Evolutionary conservation across 2,797 vertebrate species (phyloP).

Genomic region (Fistularia tabacaria): DNA sequence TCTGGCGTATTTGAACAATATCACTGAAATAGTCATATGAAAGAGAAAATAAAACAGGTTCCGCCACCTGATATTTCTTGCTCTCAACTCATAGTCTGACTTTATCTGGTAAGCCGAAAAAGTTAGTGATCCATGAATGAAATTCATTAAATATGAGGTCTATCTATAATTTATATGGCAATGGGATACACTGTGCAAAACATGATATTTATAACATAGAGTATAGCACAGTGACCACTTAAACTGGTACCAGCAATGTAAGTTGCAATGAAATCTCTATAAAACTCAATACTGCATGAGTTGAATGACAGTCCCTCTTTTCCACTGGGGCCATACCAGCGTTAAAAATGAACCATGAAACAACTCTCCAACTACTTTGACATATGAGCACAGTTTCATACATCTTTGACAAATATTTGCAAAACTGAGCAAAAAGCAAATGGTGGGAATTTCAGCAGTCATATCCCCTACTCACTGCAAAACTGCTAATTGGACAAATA

Average conservation of each 20-base stretch:
- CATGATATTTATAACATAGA: constrained; percentile 41
- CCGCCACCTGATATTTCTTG: too few species aligned
- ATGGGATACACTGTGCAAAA: constrained; percentile 49
- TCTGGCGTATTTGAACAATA: too few species aligned
- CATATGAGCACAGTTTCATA: too few species aligned
- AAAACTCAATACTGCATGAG: constrained; percentile 39
- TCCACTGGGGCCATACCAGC: constrained; percentile 1
- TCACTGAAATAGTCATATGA: too few species aligned
- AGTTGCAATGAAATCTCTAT: constrained; percentile 2
- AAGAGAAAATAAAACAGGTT: too few species aligned
- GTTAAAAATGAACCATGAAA: too few species aligned
- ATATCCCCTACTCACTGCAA: too few species aligned
- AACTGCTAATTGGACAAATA: too few species aligned
- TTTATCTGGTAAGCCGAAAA: constrained; percentile 6
- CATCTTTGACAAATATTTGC: too few species aligned
- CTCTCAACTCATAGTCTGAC: background rate
- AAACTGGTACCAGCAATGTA: constrained; percentile 32
- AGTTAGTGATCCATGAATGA: constrained; percentile 14
- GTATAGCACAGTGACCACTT: constrained; percentile 52
- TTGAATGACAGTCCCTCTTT: constrained; percentile 25
- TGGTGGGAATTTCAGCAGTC: too few species aligned
- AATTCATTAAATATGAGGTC: constrained; percentile 12
- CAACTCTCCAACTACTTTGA: too few species aligned
- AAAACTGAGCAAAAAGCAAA: too few species aligned
- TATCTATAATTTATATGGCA: constrained; percentile 53